Conservation (phyloP, 2,113 vertebrate genomes). For the Eulacestoma nigropectus region DNA sequence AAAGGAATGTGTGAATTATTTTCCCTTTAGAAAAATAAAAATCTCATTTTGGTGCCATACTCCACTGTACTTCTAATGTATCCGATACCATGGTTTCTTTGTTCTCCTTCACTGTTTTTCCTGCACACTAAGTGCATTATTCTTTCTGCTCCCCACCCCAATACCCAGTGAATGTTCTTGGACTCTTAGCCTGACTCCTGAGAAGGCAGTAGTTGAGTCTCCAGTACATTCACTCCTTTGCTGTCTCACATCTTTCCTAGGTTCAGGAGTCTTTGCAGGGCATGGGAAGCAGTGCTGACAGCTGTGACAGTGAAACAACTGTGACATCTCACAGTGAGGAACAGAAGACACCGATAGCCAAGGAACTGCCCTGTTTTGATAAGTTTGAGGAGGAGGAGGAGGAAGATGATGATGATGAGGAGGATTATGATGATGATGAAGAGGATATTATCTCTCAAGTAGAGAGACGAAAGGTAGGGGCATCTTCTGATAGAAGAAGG, state of each 20-base stretch:
- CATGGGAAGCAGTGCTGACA: slow-evolving; percentile 89
- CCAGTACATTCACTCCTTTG: background rate
- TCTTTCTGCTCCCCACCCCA: background rate
- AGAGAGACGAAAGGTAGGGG: background rate
- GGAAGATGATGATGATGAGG: slow-evolving; percentile 53
- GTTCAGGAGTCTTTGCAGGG: slow-evolving; percentile 83
- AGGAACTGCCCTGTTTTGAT: slow-evolving; percentile 74
- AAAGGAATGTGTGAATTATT: background rate
- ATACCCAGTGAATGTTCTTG: background rate
- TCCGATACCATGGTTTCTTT: background rate
- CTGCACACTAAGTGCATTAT: background rate
- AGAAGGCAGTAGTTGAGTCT: background rate
- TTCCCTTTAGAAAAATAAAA: background rate
- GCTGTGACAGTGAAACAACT: slow-evolving; percentile 94
- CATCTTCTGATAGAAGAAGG: background rate
- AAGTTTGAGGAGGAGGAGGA: slow-evolving; percentile 71
- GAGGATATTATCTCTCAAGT: slow-evolving; percentile 24
- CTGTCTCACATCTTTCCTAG: slow-evolving; percentile 46
- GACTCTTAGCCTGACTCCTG: background rate
- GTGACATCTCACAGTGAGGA: slow-evolving; percentile 85
- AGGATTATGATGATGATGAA: slow-evolving; percentile 56
- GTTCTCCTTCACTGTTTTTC: background rate
- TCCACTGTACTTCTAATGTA: background rate
- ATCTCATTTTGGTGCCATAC: background rate
- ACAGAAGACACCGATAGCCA: slow-evolving; percentile 66